Percentiles rank a stretch among this genome's conserved stretches.
phyloP scores from a whole-genome alignment of 2,113 vertebrate species.

The Tragelaphus imberbis region DNA sequence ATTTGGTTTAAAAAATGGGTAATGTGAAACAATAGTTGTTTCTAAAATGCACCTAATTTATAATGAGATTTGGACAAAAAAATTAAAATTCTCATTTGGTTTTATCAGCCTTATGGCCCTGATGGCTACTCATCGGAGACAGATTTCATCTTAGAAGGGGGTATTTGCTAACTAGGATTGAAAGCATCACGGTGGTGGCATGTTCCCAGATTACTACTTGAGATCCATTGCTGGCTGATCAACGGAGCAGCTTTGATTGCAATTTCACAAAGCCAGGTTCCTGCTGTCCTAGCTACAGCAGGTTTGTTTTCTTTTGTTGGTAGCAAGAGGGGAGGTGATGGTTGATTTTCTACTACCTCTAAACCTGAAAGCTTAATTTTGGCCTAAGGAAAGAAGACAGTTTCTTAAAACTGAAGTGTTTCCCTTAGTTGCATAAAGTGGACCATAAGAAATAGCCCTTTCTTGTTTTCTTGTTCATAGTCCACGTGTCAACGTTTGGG shows the following conservation, averaged over 20 bases:
- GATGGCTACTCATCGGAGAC: constrained; percentile 43
- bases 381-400: background rate
- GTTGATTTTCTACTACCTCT: constrained; percentile 30
- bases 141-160: constrained; percentile 46
- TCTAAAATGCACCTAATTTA: constrained; percentile 34
- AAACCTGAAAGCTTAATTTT: constrained; percentile 31
- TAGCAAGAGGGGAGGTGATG: background rate
- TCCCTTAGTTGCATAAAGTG: background rate
- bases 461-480: background rate
- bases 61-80: constrained; percentile 22
- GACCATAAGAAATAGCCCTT: background rate
- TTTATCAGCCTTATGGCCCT: constrained; percentile 40
- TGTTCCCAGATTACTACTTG: constrained; percentile 53
- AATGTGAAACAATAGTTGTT: background rate
- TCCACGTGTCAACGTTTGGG: background rate
- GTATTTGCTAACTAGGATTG: constrained; percentile 47
- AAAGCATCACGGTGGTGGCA: background rate
- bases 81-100: background rate
- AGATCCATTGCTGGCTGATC: constrained; percentile 32
- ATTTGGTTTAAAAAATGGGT: background rate
- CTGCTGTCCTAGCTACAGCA: constrained; percentile 52
- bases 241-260: constrained; percentile 27
- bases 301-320: constrained; percentile 62
- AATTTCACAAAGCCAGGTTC: constrained; percentile 56
- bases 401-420: background rate